Conservation (phyloP, 2,797 vertebrate species). For the Loris lydekkerianus region DNA sequence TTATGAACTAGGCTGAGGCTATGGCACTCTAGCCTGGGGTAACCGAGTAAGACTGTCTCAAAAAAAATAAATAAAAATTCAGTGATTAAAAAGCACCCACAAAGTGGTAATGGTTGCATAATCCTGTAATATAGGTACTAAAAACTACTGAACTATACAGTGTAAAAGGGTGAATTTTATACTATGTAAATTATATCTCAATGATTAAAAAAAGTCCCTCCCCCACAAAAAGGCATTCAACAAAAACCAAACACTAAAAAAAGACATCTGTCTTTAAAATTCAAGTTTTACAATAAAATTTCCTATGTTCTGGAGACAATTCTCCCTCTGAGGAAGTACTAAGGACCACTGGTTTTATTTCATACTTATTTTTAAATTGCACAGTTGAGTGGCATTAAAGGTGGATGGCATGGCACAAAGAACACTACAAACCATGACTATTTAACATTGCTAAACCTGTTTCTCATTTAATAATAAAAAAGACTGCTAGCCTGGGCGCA, state of each 20-base stretch:
- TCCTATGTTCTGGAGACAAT: neutral
- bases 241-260: slow-evolving; percentile 25
- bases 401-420: neutral
- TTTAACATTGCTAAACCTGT: neutral
- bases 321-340: neutral
- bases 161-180: slow-evolving; percentile 26
- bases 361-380: neutral
- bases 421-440: neutral
- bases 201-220: neutral
- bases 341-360: neutral
- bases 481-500: neutral
- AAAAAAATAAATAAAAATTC: neutral
- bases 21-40: no score
- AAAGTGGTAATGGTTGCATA: neutral
- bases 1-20: no score
- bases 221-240: neutral
- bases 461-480: slow-evolving; percentile 30
- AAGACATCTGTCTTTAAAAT: neutral
- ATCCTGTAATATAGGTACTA: neutral
- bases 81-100: slow-evolving; percentile 21
- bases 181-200: neutral
- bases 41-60: no score
- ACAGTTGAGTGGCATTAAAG: neutral
- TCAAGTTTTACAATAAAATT: neutral
- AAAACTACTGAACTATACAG: neutral